Base-by-base conservation (phyloP, 2,113 vertebrate species). In the Myotis brandtii region DNA sequence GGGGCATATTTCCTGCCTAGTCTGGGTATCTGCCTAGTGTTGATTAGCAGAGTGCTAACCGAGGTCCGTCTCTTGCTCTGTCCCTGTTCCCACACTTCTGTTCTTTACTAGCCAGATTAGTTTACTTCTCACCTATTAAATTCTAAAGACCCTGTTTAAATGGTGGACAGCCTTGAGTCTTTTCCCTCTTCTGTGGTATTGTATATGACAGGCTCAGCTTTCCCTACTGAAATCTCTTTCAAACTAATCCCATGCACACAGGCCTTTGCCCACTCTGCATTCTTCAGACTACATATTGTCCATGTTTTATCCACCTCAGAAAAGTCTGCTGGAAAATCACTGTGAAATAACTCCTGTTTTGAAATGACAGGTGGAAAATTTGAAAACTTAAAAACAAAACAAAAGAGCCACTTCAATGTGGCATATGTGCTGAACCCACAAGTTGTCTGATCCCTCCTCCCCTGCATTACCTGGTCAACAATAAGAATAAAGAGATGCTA, bases 241-340 rank as follows among this genome's bases (percentile, higher is more conserved):
- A 66, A 59, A 52, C 16, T 59, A 85, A 59, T 90, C 56, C 59
- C 48, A 20, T 86, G 37, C 9, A 30, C 69, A 77, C 16, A 82
- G 86, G 66, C 50, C 70, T 92, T 59, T 9, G 30, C 76, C 54
- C 54, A 32, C 43, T 91, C 21, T 72, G 25, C 66, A 56, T 89
- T 88, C 88, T 92, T 94, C 82, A 83, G 34, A 67, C 54, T 34
- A 25, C 34, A 48, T 76, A 25, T 25, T 23, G 32, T 50, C 62
- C 37, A 0, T 70, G 67, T 80, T 92, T 86, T 91, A 86, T 82
- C 95, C 97, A 97, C 95, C 95, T 98, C 96, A 91, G 34, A 89
- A 72, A 95, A 86, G 23, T 73, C 48, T 91, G 17, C 79, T 82
- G 66, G 62, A 76, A 86, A 92, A 70, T 93, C 25, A 72, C 50